These are phyloP conservation scores for Danionella dracula DNA, from an alignment of 2,797 vertebrate species.

Conservation along the genomic window DNA sequence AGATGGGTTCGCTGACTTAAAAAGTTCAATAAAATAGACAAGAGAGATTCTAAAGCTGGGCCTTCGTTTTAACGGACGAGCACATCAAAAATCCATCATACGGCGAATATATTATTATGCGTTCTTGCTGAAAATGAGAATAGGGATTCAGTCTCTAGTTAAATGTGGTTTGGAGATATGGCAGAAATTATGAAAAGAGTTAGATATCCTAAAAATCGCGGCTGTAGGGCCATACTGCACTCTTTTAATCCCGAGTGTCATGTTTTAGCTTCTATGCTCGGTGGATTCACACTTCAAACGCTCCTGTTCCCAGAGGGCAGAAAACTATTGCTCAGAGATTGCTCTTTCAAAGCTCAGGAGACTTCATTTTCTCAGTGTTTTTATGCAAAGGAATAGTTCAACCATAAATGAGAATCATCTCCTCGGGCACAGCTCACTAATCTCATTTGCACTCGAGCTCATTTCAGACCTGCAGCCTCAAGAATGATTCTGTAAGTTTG, in stretches of 20 bases:
- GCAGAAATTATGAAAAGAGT: slow-evolving; percentile 60
- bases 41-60: slow-evolving; percentile 52
- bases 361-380: slow-evolving; percentile 1
- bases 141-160: slow-evolving; percentile 49
- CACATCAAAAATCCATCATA: slow-evolving; percentile 17
- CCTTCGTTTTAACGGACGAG: slow-evolving; percentile 38
- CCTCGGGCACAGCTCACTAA: not conserved
- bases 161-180: slow-evolving; percentile 53
- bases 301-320: not conserved
- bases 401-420: slow-evolving; percentile 1
- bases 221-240: slow-evolving; percentile 63
- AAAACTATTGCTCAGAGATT: slow-evolving; percentile 9
- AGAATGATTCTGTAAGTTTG: not conserved
- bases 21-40: slow-evolving; percentile 50
- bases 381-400: slow-evolving; percentile 4
- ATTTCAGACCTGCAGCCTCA: not conserved
- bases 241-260: slow-evolving; percentile 57
- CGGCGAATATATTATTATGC: slow-evolving; percentile 59
- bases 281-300: slow-evolving; percentile 17
- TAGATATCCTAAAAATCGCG: slow-evolving; percentile 32
- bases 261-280: not conserved
- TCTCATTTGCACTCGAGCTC: not conserved
- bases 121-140: slow-evolving; percentile 56
- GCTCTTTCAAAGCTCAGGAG: slow-evolving; percentile 9
- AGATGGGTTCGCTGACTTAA: slow-evolving; percentile 59